Evolutionary conservation across 2,797 vertebrate species (phyloP).

Genomic region (Chelonia mydas): DNA sequence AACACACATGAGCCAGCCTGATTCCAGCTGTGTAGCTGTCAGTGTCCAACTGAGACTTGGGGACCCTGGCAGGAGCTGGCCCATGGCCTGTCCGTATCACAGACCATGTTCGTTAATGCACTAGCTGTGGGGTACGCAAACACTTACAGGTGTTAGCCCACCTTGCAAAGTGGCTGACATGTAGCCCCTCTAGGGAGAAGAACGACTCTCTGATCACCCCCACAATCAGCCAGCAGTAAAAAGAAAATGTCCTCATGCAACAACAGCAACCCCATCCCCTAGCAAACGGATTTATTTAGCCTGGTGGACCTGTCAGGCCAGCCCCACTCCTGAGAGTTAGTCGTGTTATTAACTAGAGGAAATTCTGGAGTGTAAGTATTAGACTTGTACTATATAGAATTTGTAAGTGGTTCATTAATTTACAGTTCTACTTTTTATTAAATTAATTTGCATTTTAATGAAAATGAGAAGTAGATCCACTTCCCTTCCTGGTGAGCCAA

Average conservation of each 20-base stretch:
- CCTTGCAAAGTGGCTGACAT: no score
- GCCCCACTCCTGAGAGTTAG: neutral
- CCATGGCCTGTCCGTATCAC: neutral
- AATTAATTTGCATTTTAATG: slow-evolving; percentile 83
- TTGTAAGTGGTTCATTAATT: slow-evolving; percentile 77
- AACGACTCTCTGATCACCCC: neutral
- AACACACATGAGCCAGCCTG: neutral
- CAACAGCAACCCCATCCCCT: neutral
- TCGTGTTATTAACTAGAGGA: slow-evolving; percentile 47
- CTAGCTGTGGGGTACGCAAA: neutral
- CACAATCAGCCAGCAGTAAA: accelerated
- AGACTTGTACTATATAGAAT: slow-evolving; percentile 66
- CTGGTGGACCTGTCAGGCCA: neutral
- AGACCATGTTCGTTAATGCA: neutral
- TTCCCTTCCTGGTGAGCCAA: slow-evolving; percentile 48
- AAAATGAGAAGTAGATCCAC: slow-evolving; percentile 66
- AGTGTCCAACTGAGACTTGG: neutral
- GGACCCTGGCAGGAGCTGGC: neutral
- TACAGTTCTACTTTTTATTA: slow-evolving; percentile 78
- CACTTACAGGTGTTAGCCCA: accelerated
- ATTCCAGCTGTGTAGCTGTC: no score
- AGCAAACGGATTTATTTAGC: neutral
- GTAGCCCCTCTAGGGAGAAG: neutral
- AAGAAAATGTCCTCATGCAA: accelerated
- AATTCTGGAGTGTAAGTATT: slow-evolving; percentile 46